phyloP scores from a whole-genome alignment of 2,888 invertebrate species.

The Rugalucina vietnamica region DNA sequence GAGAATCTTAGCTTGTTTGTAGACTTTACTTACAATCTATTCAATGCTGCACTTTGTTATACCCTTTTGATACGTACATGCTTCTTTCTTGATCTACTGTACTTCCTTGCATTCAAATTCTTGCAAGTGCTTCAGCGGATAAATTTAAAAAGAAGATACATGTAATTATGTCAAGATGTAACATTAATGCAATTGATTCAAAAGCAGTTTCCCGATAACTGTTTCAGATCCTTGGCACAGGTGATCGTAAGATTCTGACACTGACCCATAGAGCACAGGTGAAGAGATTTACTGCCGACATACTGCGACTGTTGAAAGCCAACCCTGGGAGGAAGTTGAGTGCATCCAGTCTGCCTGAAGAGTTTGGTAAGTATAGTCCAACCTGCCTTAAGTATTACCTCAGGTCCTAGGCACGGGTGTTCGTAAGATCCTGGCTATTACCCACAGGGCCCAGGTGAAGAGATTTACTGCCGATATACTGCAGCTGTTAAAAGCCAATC shows the following conservation, averaged over 20 bases:
- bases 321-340: slow-evolving; percentile 90
- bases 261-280: slow-evolving; percentile 93
- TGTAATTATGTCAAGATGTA: too few relatives aligned
- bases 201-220: too few relatives aligned
- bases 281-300: slow-evolving; percentile 93
- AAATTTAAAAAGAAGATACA: too few relatives aligned
- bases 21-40: too few relatives aligned
- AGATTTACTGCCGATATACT: slow-evolving; percentile 96
- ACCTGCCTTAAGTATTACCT: too few relatives aligned
- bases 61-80: too few relatives aligned
- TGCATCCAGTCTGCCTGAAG: slow-evolving; percentile 89
- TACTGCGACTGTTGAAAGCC: slow-evolving; percentile 93
- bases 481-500: slow-evolving; percentile 92
- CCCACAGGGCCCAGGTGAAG: slow-evolving; percentile 91
- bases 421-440: slow-evolving; percentile 93
- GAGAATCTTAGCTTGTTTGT: too few relatives aligned
- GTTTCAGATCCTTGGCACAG: slow-evolving; percentile 94
- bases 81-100: too few relatives aligned
- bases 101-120: too few relatives aligned
- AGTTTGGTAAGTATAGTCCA: slow-evolving; percentile 85
- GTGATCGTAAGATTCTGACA: slow-evolving; percentile 93
- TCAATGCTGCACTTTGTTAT: too few relatives aligned
- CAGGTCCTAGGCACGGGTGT: slow-evolving; percentile 96
- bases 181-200: too few relatives aligned
- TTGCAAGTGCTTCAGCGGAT: too few relatives aligned